Conservation (phyloP, 2,113 vertebrate species). For the Gopherus evgoodei region DNA sequence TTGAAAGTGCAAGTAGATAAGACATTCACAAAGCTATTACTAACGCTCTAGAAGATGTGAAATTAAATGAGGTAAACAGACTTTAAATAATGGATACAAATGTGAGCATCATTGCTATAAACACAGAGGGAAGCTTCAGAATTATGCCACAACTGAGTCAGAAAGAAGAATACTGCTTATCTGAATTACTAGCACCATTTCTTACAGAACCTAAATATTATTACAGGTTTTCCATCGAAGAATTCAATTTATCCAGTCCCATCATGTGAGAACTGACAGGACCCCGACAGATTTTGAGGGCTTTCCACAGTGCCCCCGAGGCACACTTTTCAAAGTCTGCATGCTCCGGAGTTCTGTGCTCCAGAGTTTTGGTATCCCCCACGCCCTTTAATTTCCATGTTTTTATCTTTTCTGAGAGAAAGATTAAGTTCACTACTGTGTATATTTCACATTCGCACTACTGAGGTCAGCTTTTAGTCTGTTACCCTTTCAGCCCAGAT, state of each 20-base stretch:
- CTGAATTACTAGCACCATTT: not conserved
- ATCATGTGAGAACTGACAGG: not conserved
- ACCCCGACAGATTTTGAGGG: not conserved
- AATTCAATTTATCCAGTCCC: not conserved
- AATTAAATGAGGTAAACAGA: constrained; percentile 6
- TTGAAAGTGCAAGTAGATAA: not conserved
- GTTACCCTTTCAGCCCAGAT: not conserved
- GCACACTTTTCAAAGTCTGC: not conserved
- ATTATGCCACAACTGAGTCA: not conserved
- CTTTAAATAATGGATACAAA: constrained; percentile 19
- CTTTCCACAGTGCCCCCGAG: not conserved
- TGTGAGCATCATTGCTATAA: not conserved
- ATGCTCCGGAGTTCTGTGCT: not conserved
- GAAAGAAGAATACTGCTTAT: not conserved
- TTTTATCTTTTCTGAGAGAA: not conserved
- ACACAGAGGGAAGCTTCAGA: not conserved
- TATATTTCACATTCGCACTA: not conserved
- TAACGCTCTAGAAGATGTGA: not conserved
- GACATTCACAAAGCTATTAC: constrained; percentile 7
- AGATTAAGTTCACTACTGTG: not conserved
- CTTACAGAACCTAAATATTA: not conserved
- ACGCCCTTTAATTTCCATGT: not conserved
- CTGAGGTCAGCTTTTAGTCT: not conserved
- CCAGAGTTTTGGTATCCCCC: not conserved
- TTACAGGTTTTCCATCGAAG: not conserved